Base-by-base conservation (phyloP, 2,888 invertebrate species). In the Drosophila borborema region DNA sequence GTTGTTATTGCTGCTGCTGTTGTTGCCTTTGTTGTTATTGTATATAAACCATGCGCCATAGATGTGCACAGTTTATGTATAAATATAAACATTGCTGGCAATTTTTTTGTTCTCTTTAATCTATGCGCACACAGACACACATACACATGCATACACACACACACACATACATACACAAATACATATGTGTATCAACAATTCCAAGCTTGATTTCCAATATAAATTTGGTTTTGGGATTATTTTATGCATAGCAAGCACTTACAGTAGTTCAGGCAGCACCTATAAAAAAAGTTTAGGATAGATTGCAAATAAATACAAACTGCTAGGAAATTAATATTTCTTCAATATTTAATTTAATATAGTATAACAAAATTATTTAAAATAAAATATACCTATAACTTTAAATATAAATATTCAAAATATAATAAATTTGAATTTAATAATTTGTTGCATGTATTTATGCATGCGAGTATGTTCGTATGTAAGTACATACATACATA, bases 61-160 rank as follows among this genome's bases (percentile, higher is more conserved):
- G 40, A 59, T 53, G 58, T 43, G 41, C 54, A 23, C 62, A 41
- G 34, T 55, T 62, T 55, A 55, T 43, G 54, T 62, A 54, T 62
- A 66, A 67, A 67, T 67, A 56, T 66, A 67, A 66, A 18, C 48
- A 67, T 58, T 63, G 38, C 8, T 45, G 56, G 62, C 69, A 63
- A 53, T 74, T 65, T 72, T 59, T 59, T 20, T 43, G 45, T 49
- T 58, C 40, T 31, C 7, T 20, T 31, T 63, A 51, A 63, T 58
- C 56, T 43, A 38, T 49, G 56, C 40, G 28, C 14, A 31, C 34
- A 40, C 14, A 48, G 8, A 38, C 14, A 34, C 14, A 16, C 14
- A 36, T 38, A 14, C 5, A 2, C 6, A 38, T 28, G 6, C 28
- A 28, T 6, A 28, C 6, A 14, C 2, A 14, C 5, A 20, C 3